Evolutionary conservation across 2,888 invertebrate species (phyloP).

Genomic region (Drosophila putrida): DNA sequence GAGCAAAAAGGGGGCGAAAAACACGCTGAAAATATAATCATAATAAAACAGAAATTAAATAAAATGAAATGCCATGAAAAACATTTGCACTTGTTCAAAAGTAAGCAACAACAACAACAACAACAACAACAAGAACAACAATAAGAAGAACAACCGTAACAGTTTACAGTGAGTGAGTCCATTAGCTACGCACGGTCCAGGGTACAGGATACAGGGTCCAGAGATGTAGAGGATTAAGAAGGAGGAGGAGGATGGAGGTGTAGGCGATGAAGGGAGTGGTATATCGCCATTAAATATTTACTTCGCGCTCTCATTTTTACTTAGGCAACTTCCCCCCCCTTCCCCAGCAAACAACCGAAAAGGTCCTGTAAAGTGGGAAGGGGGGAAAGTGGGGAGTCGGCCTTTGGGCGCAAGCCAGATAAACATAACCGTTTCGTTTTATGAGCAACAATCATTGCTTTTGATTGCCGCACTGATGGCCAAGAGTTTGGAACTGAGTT

Average conservation of each 20-base stretch:
- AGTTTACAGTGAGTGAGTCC: slow-evolving; percentile 60
- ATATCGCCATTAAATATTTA: slow-evolving; percentile 74
- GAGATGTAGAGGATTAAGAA: not conserved
- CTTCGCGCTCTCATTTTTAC: slow-evolving; percentile 73
- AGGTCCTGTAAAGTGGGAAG: not conserved
- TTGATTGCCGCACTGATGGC: slow-evolving; percentile 81
- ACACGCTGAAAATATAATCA: slow-evolving; percentile 69
- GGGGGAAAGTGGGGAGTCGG: slow-evolving; percentile 8
- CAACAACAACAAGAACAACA: slow-evolving; percentile 25
- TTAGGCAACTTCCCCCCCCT: slow-evolving; percentile 35
- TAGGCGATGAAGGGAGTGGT: slow-evolving; percentile 12
- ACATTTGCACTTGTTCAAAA: slow-evolving; percentile 78
- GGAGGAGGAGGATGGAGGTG: slow-evolving; percentile 5
- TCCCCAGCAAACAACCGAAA: not conserved
- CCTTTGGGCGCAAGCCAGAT: slow-evolving; percentile 77
- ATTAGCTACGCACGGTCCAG: slow-evolving; percentile 56
- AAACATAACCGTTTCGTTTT: slow-evolving; percentile 84
- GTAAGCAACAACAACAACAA: slow-evolving; percentile 44
- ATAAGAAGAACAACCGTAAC: slow-evolving; percentile 35
- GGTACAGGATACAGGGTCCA: too few relatives aligned
- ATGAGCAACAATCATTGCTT: slow-evolving; percentile 84
- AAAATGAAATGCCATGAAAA: slow-evolving; percentile 74
- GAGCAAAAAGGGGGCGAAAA: not conserved
- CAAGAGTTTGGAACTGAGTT: slow-evolving; percentile 20
- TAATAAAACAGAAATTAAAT: slow-evolving; percentile 79